These are phyloP conservation scores for Melolontha melolontha DNA, from an alignment of 2,888 invertebrate species.

Conservation along the genomic window DNA sequence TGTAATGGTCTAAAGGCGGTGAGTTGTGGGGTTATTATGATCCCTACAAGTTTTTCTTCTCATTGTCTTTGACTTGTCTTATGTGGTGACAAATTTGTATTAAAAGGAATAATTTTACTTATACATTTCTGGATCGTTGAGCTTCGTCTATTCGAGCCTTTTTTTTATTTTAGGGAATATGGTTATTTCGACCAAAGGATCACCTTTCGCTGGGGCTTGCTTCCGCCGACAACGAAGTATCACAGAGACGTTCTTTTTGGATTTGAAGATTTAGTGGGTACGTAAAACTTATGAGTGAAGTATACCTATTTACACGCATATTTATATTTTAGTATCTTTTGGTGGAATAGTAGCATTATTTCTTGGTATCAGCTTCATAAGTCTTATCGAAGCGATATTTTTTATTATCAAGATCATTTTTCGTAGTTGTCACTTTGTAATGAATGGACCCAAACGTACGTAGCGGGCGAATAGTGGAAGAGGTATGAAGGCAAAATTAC, in stretches of 20 bases:
- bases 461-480: no score
- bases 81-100: no score
- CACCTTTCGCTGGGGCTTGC: conserved; percentile 67
- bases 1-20: no score
- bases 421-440: background rate
- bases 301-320: no score
- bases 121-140: no score
- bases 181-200: conserved; percentile 65
- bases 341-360: conserved; percentile 75
- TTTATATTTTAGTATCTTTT: conserved; percentile 68
- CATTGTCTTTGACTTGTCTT: no score
- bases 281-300: conserved; percentile 44
- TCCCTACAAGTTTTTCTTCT: no score
- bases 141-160: no score
- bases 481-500: no score
- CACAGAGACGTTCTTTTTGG: conserved; percentile 73
- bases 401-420: conserved; percentile 15
- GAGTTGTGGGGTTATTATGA: no score
- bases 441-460: no score
- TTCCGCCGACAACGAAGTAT: conserved; percentile 70
- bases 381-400: conserved; percentile 69
- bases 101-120: no score
- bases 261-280: conserved; percentile 74
- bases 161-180: conserved; percentile 55
- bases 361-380: conserved; percentile 74